Base-by-base conservation (phyloP, 1,140 invertebrate species). In the Saccostrea echinata region DNA sequence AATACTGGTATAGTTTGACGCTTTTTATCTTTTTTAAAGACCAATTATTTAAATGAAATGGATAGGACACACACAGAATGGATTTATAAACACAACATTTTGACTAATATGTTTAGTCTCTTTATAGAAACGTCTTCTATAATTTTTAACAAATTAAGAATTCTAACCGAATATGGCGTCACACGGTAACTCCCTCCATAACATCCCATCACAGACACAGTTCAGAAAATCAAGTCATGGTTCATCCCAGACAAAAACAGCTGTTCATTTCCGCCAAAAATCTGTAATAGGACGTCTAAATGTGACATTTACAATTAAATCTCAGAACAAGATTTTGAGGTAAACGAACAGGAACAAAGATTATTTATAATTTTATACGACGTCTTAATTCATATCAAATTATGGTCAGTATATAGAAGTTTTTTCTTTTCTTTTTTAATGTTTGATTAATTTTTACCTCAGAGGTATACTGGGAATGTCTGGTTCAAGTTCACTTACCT, bases 171-270 rank as follows among this genome's bases (percentile, higher is more conserved):
- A 3, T 76, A 76, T 27, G 68, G 68, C 1, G 68, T 18, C 68
- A 76, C 68, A 27, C 68, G 68, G 27, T 33, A 16, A 6, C 68
- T 33, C 18, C 30, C 68, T 33, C 68, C 68, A 27, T 12, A 76
- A 13, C 68, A 76, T 76, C 27, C 68, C 68, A 76, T 76, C 68
- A 76, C 68, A 27, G 68, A 76, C 13, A 33, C 55, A n/a, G 18
- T 16, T 33, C 30, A 76, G 24, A 33, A 27, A 76, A 76, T 76
- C 2, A 76, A 30, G 30, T 33, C 68, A 27, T 76, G 68, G 68
- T 30, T 0, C 68, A 76, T 61, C 55, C n/a, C 18, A 21, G 2
- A 61, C 18, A 61, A 21, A 21, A 61, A 61, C 18, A 61, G 55
- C 55, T 61, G 55, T n/a, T 61, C 16, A 61, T 6, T 61, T 61